Base-by-base conservation (phyloP, 1,140 invertebrate species). In the Drosophila busckii region DNA sequence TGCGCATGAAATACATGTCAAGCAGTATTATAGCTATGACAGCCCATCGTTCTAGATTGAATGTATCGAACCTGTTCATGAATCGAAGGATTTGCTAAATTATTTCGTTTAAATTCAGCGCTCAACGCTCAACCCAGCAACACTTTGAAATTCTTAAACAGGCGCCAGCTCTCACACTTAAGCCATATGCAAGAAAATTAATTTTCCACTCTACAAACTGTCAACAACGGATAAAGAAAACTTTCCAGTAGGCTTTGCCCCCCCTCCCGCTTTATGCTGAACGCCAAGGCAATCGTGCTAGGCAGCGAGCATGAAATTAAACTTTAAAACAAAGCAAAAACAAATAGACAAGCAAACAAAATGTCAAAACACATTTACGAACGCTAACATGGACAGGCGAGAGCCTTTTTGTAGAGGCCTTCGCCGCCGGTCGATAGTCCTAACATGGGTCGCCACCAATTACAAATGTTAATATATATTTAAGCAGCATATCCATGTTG, bases 271-370 rank as follows among this genome's bases (percentile, higher is more conserved):
- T 3, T 3, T 13, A 12, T 40, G 20, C 17, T 8, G 22, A 12
- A 25, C 16, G 38, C 23, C 37, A n/a, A 35, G 7, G 12, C 16
- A 34, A 52, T 49, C 26, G 46, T 70, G 54, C 45, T 60, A 53
- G 9, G 61, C 56, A 49, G 31, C 45, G 42, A 45, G 61, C 42
- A 56, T 56, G 52, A 78, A 78, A 76, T 70, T 78, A 46, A 70
- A 70, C 46, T 76, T 63, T 50, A 40, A 49, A 61, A 53, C 54
- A 49, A 53, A 65, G 55, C 32, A 16, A 12, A 54, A 70, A 37
- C 42, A 37, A 26, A 64, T 55, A 64, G 65, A 70, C 44, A 76
- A 49, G 22, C 35, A 56, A 38, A 55, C 22, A 28, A 41, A 60
- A 40, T 58, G 42, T 53, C 53, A 28, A 25, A 42, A 29, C 20